Conservation (phyloP, 2,888 invertebrate genomes). For the Xylocampa areola region DNA sequence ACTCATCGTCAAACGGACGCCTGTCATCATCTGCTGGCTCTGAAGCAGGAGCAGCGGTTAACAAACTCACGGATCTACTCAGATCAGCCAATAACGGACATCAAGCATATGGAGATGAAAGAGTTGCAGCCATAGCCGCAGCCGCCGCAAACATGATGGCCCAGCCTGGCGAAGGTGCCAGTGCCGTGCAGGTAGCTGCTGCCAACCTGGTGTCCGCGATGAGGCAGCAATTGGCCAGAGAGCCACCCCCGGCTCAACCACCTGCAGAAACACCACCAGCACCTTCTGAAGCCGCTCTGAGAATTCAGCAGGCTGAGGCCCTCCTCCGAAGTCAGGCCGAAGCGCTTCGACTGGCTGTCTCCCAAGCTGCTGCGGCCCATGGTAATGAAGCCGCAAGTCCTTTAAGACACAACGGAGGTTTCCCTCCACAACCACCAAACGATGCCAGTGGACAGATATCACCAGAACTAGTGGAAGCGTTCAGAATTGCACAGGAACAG, state of each 20-base stretch:
- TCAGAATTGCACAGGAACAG: slow-evolving; percentile 93
- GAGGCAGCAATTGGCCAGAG: slow-evolving; percentile 90
- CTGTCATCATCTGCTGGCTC: slow-evolving; percentile 95
- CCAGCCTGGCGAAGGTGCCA: slow-evolving; percentile 90
- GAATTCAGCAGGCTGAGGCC: slow-evolving; percentile 95
- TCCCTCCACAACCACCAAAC: slow-evolving; percentile 79
- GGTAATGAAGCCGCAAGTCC: slow-evolving; percentile 82
- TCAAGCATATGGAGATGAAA: slow-evolving; percentile 91
- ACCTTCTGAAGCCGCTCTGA: slow-evolving; percentile 93
- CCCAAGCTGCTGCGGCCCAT: slow-evolving; percentile 91
- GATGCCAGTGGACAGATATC: slow-evolving; percentile 90
- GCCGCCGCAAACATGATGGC: slow-evolving; percentile 91
- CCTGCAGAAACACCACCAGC: slow-evolving; percentile 94
- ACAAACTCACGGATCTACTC: slow-evolving; percentile 90
- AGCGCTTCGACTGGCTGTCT: slow-evolving; percentile 94
- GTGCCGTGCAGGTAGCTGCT: slow-evolving; percentile 93
- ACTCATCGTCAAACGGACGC: slow-evolving; percentile 95
- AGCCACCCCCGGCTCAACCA: slow-evolving; percentile 91
- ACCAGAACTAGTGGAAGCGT: slow-evolving; percentile 93
- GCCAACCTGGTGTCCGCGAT: slow-evolving; percentile 94
- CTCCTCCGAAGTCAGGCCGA: slow-evolving; percentile 96
- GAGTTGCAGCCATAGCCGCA: slow-evolving; percentile 93
- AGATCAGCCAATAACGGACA: slow-evolving; percentile 91
- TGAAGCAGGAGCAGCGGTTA: slow-evolving; percentile 91
- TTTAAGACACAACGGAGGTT: slow-evolving; percentile 85